Percentiles rank a stretch among this genome's conserved stretches.
These are phyloP conservation scores for Branchipolynoe longqiensis DNA, from an alignment of 2,888 invertebrate genomes.

Conservation along the genomic window DNA sequence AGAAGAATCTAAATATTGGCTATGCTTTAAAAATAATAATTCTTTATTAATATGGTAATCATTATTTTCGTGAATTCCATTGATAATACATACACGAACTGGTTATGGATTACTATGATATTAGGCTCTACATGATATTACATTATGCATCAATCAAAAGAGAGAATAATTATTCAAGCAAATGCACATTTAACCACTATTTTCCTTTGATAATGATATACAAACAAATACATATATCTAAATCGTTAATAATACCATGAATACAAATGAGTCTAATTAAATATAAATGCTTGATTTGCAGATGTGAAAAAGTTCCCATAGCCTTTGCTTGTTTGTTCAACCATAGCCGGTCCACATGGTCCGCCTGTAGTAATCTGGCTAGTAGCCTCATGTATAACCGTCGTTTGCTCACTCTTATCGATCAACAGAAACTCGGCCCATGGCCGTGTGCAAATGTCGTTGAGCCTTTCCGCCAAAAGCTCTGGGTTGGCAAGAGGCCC, in stretches of 20 bases:
- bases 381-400: background rate
- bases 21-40: too few relatives aligned
- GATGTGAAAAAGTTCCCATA: constrained; percentile 49
- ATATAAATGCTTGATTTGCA: constrained; percentile 40
- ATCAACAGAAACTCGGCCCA: constrained; percentile 46
- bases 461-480: background rate
- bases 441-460: constrained; percentile 9
- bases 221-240: too few relatives aligned
- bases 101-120: too few relatives aligned
- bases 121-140: too few relatives aligned
- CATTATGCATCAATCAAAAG: too few relatives aligned
- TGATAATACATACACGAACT: too few relatives aligned
- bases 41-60: too few relatives aligned
- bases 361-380: constrained; percentile 3
- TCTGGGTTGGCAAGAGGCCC: background rate
- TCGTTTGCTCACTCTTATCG: background rate
- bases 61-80: too few relatives aligned
- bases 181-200: too few relatives aligned
- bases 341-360: constrained; percentile 37
- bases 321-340: constrained; percentile 20
- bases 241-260: background rate
- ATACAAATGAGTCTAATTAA: background rate
- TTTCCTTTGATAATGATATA: too few relatives aligned
- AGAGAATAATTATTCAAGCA: too few relatives aligned
- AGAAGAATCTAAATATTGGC: too few relatives aligned